Conservation (phyloP, 2,113 vertebrate species). For the Dascyllus trimaculatus region DNA sequence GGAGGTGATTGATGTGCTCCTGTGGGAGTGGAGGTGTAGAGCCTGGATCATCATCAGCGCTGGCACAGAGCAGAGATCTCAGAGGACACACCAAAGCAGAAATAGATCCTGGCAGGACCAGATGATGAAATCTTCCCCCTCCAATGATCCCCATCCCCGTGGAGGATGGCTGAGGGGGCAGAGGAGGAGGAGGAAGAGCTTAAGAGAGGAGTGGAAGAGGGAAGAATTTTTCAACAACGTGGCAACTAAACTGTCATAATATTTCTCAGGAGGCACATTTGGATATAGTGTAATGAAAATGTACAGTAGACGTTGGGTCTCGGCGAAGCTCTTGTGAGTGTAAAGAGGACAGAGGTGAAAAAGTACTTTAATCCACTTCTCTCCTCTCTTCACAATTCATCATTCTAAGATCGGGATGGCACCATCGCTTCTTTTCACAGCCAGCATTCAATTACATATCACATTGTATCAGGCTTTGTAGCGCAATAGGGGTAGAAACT, state of each 20-base stretch:
- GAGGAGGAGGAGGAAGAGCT: slow-evolving; percentile 13
- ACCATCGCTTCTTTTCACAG: slow-evolving; percentile 38
- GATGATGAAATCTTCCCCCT: slow-evolving; percentile 69
- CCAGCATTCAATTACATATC: slow-evolving; percentile 61
- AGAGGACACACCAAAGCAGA: slow-evolving; percentile 65
- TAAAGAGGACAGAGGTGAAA: slow-evolving; percentile 31
- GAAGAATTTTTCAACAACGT: slow-evolving; percentile 29
- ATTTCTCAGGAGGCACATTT: slow-evolving; percentile 29
- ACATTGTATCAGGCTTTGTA: slow-evolving; percentile 44
- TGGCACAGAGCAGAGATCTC: slow-evolving; percentile 71
- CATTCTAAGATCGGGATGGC: slow-evolving; percentile 42
- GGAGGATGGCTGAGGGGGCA: slow-evolving; percentile 11
- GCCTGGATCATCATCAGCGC: slow-evolving; percentile 65
- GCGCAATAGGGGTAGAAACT: slow-evolving; percentile 44
- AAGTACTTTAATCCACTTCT: slow-evolving; percentile 45
- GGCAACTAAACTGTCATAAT: slow-evolving; percentile 29
- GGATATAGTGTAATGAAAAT: slow-evolving; percentile 39
- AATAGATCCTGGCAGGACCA: slow-evolving; percentile 66
- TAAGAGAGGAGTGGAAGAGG: slow-evolving; percentile 23
- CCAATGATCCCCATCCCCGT: slow-evolving; percentile 55
- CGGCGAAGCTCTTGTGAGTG: slow-evolving; percentile 8
- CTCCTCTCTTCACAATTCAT: slow-evolving; percentile 41
- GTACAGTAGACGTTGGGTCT: slow-evolving; percentile 23
- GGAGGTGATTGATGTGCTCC: slow-evolving; percentile 78
- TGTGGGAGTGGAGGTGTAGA: slow-evolving; percentile 65